These are phyloP conservation scores for Hycleus cichorii DNA, from an alignment of 1,140 invertebrate genomes.

Conservation along the genomic window DNA sequence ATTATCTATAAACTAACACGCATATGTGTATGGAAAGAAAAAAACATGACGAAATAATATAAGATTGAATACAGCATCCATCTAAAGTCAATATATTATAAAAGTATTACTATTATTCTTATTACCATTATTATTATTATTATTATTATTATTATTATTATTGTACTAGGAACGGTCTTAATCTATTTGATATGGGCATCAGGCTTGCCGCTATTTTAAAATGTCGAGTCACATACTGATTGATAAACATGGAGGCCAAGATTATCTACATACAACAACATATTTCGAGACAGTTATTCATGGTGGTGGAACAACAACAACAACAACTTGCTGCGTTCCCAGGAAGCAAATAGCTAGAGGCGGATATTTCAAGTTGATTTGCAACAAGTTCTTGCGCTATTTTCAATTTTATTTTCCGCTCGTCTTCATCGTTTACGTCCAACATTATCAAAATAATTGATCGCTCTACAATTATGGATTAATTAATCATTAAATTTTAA, in stretches of 20 bases:
- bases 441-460: too few relatives aligned
- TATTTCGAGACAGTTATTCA: slow-evolving; percentile 13
- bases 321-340: not conserved
- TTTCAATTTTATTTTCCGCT: not conserved
- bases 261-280: slow-evolving; percentile 7
- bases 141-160: too few relatives aligned
- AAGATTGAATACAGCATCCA: too few relatives aligned
- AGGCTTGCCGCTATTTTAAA: slow-evolving; percentile 10
- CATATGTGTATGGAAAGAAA: too few relatives aligned
- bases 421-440: not conserved
- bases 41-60: too few relatives aligned
- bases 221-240: slow-evolving; percentile 11
- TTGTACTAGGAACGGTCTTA: slow-evolving; percentile 1
- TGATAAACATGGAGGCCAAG: slow-evolving; percentile 10
- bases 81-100: too few relatives aligned
- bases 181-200: slow-evolving; percentile 15
- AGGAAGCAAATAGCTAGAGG: slow-evolving; percentile 5
- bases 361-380: slow-evolving; percentile 12
- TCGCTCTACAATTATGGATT: too few relatives aligned
- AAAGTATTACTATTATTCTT: too few relatives aligned
- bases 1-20: too few relatives aligned
- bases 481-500: too few relatives aligned
- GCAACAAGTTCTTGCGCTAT: slow-evolving; percentile 4
- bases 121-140: too few relatives aligned
- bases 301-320: not conserved